Evolutionary conservation across 1,140 invertebrate genomes (phyloP).

Genomic region (Babylonia areolata): DNA sequence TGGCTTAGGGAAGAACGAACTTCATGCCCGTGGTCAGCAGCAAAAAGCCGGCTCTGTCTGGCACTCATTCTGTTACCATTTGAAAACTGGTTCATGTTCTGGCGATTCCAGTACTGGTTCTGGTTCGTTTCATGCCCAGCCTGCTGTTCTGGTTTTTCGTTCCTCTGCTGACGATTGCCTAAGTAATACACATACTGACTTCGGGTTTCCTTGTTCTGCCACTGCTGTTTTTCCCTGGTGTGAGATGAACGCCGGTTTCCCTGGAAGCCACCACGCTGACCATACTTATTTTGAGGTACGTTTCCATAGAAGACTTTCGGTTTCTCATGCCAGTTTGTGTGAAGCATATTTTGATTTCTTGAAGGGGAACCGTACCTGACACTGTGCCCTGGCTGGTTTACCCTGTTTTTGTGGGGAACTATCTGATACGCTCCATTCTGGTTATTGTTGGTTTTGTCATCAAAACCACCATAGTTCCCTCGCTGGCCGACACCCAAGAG

Average conservation of each 20-base stretch:
- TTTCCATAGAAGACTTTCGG: background rate
- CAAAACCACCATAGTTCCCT: background rate
- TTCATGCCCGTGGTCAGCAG: background rate
- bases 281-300: background rate
- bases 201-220: background rate
- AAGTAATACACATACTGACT: background rate
- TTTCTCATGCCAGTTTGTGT: background rate
- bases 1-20: background rate
- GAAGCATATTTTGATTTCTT: background rate
- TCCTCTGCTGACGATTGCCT: background rate
- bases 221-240: background rate
- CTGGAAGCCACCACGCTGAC: background rate
- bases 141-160: background rate
- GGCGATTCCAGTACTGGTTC: background rate
- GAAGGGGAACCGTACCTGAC: background rate
- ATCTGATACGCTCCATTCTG: background rate
- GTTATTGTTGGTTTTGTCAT: background rate
- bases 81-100: background rate
- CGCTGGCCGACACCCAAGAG: background rate
- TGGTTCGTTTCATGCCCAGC: too few species aligned
- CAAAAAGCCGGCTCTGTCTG: background rate
- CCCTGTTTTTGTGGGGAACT: background rate
- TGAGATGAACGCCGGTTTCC: background rate
- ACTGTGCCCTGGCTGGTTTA: background rate
- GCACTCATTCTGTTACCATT: background rate